phyloP scores from a whole-genome alignment of 2,113 vertebrate genomes.

The Haemorhous mexicanus region DNA sequence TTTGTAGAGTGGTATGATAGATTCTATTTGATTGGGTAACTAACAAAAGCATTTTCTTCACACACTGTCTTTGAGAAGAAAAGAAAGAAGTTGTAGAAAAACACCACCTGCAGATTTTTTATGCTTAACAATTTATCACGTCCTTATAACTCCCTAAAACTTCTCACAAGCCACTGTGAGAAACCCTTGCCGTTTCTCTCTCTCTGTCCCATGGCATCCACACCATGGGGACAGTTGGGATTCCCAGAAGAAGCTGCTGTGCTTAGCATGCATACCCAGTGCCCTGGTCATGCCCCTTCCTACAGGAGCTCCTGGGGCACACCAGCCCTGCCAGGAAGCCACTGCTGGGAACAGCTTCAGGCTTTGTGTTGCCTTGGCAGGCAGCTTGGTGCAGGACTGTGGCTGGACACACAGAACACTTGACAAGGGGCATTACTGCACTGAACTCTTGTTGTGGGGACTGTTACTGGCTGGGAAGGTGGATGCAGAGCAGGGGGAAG shows the following conservation, averaged over 20 bases:
- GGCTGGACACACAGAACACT: neutral
- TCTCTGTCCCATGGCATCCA: no score
- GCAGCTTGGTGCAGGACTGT: neutral
- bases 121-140: no score
- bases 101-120: no score
- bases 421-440: neutral
- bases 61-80: no score
- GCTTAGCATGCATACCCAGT: neutral
- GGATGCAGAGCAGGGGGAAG: neutral
- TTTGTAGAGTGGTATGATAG: no score
- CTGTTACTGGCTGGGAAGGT: neutral
- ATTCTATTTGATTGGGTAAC: no score
- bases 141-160: no score
- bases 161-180: no score
- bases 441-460: neutral
- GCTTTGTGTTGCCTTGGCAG: neutral
- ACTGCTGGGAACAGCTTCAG: neutral
- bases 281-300: neutral
- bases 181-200: no score
- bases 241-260: neutral
- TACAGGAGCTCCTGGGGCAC: neutral
- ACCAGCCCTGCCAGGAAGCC: neutral
- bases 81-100: no score
- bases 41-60: no score
- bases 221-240: fast-evolving